phyloP scores from a whole-genome alignment of 2,888 invertebrate species.

The Bombyx huttoni region DNA sequence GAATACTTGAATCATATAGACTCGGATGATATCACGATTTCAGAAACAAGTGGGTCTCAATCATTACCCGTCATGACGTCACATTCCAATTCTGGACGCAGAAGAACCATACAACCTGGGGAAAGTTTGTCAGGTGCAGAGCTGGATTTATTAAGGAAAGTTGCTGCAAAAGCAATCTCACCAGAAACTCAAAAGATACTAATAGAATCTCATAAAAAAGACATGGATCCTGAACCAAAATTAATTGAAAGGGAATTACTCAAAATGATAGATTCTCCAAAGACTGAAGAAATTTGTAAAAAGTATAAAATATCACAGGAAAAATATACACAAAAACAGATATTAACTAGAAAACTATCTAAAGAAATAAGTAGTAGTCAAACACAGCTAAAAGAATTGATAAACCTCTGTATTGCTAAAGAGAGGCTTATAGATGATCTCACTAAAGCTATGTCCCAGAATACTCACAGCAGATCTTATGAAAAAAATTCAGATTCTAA shows the following conservation, averaged over 20 bases:
- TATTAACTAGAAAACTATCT: conserved; percentile 56
- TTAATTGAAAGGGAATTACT: conserved; percentile 63
- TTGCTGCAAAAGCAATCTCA: conserved; percentile 71
- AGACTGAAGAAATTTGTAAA: conserved; percentile 60
- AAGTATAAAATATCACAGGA: conserved; percentile 69
- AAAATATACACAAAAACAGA: conserved; percentile 64
- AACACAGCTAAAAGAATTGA: conserved; percentile 80
- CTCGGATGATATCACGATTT: conserved; percentile 65
- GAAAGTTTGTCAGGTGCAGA: conserved; percentile 74
- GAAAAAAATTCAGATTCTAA: conserved; percentile 75
- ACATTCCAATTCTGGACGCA: conserved; percentile 58
- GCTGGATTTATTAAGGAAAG: conserved; percentile 71
- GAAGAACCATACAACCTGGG: conserved; percentile 75
- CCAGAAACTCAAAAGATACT: conserved; percentile 68
- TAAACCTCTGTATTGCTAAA: conserved; percentile 76
- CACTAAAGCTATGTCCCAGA: conserved; percentile 44
- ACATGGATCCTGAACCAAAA: conserved; percentile 69
- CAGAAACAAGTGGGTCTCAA: conserved; percentile 64
- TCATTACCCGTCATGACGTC: conserved; percentile 62
- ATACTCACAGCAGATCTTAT: conserved; percentile 39
- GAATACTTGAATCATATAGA: conserved; percentile 71
- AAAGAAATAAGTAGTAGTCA: conserved; percentile 77
- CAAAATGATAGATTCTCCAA: conserved; percentile 67
- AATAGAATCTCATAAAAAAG: conserved; percentile 70
- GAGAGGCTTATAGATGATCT: conserved; percentile 82